Conservation (phyloP, 1,140 invertebrate species). For the Acromyrmex charruanus region DNA sequence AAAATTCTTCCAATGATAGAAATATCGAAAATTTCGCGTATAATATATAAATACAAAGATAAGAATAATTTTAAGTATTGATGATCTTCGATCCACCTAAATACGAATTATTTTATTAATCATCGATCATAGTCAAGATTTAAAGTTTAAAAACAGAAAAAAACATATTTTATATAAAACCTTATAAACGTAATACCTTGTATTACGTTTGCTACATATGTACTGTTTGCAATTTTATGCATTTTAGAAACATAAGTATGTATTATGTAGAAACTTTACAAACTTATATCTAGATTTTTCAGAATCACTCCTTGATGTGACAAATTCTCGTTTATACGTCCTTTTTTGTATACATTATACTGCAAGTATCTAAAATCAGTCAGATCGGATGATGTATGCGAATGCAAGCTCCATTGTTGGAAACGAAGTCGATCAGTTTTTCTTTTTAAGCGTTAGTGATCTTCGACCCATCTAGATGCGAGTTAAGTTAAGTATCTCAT, state of each 20-base stretch:
- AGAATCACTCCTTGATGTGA: neutral
- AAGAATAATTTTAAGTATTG: neutral
- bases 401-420: constrained; percentile 9
- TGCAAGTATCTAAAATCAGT: constrained; percentile 14
- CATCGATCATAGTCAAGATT: neutral
- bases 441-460: constrained; percentile 51
- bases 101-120: constrained; percentile 4
- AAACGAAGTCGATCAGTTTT: constrained; percentile 46
- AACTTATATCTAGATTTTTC: neutral
- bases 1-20: neutral
- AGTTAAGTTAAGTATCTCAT: constrained; percentile 63
- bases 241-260: neutral
- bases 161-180: neutral
- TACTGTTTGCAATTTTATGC: neutral
- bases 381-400: constrained; percentile 33
- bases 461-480: constrained; percentile 58
- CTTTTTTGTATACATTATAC: neutral
- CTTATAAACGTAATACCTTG: neutral
- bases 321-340: constrained; percentile 8
- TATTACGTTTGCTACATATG: neutral
- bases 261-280: constrained; percentile 7
- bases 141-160: neutral
- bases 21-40: neutral
- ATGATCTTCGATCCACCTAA: neutral
- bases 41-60: neutral